Base-by-base conservation (phyloP, 2,888 invertebrate species). In the Hirtodrosophila duncani region DNA sequence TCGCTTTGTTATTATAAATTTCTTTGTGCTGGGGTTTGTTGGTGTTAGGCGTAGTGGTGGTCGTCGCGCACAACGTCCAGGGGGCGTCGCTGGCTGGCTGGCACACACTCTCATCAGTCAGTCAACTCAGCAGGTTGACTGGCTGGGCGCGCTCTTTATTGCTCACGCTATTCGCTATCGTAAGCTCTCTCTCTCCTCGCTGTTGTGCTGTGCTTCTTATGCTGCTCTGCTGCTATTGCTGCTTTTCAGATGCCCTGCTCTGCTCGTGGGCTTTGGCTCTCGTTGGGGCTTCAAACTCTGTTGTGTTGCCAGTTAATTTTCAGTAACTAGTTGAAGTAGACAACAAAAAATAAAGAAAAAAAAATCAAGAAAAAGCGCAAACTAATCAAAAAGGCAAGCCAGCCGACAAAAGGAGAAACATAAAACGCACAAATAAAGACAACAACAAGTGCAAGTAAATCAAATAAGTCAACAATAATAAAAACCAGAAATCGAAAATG, bases 261-360 rank as follows among this genome's bases (percentile, higher is more conserved):
- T 64, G 67, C 62, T 68, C 49, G 44, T 50, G 59, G 59, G 51
- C n/a, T n/a, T n/a, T n/a, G n/a, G n/a, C n/a, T n/a, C n/a, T n/a
- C n/a, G n/a, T n/a, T n/a, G 55, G 65, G 50, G 57, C 57, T 65
- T 58, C 39, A 67, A 64, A 64, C 64, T 64, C 63, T 62, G n/a
- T n/a, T n/a, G n/a, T n/a, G 71, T 68, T 79, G 77, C 57, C 74
- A 74, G 80, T 80, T 77, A 74, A 80, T 74, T 72, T 74, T 77
- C 67, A 69, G 78, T 77, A 66, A 74, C 78, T 77, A 80, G 74
- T 77, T 74, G 78, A 77, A 80, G 72, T 77, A 71, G 72, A 63
- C 80, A 80, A 68, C 72, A 72, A 65, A 65, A 52, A 20, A 56
- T 44, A 52, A 49, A 46, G 38, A 31, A 33, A 33, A 27, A 45